Evolutionary conservation across 2,113 vertebrate species (phyloP), one percentile per base, ranked within the genome.

Genomic region (Malurus cyaneus): DNA sequence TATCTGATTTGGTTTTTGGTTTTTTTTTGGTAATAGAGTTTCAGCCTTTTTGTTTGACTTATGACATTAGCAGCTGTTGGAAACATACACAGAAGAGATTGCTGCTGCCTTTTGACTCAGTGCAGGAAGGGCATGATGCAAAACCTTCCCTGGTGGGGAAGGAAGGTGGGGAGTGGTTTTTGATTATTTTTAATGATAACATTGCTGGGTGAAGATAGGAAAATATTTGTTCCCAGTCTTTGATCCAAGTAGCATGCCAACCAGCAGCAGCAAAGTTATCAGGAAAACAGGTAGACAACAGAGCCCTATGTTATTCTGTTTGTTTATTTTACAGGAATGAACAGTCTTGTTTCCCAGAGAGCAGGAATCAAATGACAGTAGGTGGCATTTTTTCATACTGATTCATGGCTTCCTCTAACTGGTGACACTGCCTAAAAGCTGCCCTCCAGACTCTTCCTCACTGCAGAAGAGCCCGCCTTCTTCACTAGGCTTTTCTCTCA

Each of bases 51-150:
- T 88, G 86, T 74, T 95, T 92, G 73, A 39, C 71, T 79, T 62
- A 77, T 0, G 26, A 32, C 11, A 7, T 94, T 88, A 86, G 76
- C 87, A 93, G 93, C 91, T 94, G 94, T 92, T 86, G 81, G 79
- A 94, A 96, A 60, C 46, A 11, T 42, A 54, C 62, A 82, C 91
- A 85, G 73, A 80, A 71, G 61, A 81, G 73, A 89, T 76, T 83
- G 42, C 80, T 77, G 61, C 71, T 96, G 76, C 83, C 64, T 92
- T 88, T 81, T 89, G 62, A 94, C 74, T 93, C 88, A 28, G 46
- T 61, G 79, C 88, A 93, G 92, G 95, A 96, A 93, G 77, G 56
- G 89, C 85, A 88, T 82, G 92, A 94, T 94, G 88, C 82, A 93
- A 96, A 96, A 93, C 60, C 82, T 86, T 88, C 72, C 60, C 93